Base-by-base conservation (phyloP, 2,797 vertebrate species). In the Arnoldichthys spilopterus region DNA sequence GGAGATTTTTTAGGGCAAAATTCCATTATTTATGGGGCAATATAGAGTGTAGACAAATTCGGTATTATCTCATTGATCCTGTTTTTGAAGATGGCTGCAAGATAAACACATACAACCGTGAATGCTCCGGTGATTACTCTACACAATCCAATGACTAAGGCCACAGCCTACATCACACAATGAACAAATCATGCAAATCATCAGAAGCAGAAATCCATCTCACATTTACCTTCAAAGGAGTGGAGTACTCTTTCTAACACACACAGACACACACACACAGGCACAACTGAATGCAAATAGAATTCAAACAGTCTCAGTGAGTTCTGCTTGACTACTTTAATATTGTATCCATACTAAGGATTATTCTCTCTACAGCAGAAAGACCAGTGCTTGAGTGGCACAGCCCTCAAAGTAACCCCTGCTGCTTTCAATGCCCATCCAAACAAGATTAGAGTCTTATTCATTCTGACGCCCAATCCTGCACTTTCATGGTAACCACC, bases 291-390 rank as follows among this genome's bases (percentile, higher is more conserved):
- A 92, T 92, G 91, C 90, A 94, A 92, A 94, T 91, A 86, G 74
- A 92, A 91, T 92, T 92, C 92, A 90, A 93, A 92, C 90, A 90
- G 85, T 88, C 88, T 92, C 83, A 88, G 88, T 90, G 90, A 91
- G 92, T 92, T 93, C 91, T 92, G 92, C 92, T 92, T 89, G 92
- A 88, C 91, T 92, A 91, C 91, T 92, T 93, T 90, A 92, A 93
- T 93, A 92, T 93, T 91, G 91, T 93, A 92, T 93, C 90, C 92
- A 87, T 90, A 90, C 91, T 85, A 87, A 88, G 91, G 92, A 94
- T 94, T 94, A 93, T 93, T 92, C 91, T 92, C 90, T 92, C 86
- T 86, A 86, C 89, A 85, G 91, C 72, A 78, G 87, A 79, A 76
- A 92, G 92, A 91, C 90, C 88, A 91, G 90, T 87, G 89, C 88